These are phyloP conservation scores for Melanargia galathea DNA, from an alignment of 2,888 invertebrate genomes.

Conservation along the genomic window DNA sequence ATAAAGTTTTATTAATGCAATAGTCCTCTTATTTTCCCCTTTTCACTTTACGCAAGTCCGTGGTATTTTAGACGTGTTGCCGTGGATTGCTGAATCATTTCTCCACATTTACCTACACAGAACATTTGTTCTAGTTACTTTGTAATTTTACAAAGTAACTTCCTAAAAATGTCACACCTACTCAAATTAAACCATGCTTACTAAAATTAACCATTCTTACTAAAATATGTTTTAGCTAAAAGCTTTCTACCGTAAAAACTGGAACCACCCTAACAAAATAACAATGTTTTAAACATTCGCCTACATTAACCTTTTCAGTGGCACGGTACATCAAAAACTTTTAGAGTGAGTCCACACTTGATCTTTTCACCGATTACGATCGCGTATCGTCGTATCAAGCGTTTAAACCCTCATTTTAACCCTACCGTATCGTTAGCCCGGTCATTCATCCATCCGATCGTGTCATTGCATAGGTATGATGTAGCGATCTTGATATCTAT, in stretches of 20 bases:
- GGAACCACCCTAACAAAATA: background rate
- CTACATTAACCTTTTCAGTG: no score
- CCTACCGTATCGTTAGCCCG: no score
- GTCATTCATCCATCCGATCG: no score
- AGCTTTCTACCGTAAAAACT: background rate
- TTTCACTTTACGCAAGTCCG: background rate
- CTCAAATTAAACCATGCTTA: no score
- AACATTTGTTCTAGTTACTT: no score
- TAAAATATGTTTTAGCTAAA: background rate
- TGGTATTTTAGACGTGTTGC: background rate
- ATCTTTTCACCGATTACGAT: background rate
- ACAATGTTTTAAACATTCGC: background rate
- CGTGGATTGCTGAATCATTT: background rate
- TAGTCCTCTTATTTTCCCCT: background rate
- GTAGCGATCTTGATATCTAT: no score
- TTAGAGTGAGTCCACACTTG: background rate
- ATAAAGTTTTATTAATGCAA: background rate
- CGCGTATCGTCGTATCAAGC: background rate
- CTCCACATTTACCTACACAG: background rate
- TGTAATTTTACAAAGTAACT: constrained; percentile 5
- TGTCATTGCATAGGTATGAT: no score
- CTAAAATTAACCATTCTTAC: background rate
- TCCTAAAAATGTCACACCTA: background rate
- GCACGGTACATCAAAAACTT: background rate
- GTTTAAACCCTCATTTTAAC: no score